Evolutionary conservation across 2,888 invertebrate species (phyloP).

Genomic region (Philopedon plagiatum): DNA sequence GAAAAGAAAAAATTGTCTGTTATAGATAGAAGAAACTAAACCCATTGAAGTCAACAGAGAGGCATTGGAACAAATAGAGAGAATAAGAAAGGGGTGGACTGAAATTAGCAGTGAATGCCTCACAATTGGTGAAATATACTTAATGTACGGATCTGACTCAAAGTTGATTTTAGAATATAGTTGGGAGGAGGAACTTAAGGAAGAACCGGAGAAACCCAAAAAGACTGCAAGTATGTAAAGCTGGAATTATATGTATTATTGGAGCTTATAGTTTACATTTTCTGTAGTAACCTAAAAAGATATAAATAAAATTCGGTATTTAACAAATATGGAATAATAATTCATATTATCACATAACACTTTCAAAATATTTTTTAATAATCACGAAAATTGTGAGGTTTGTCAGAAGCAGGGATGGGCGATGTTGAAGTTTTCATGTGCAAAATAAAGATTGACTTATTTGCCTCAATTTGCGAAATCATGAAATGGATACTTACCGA

Average conservation of each 20-base stretch:
- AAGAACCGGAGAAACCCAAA: slow-evolving; percentile 48
- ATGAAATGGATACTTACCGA: too few relatives aligned
- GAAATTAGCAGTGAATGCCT: slow-evolving; percentile 81
- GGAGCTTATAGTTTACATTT: too few relatives aligned
- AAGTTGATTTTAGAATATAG: slow-evolving; percentile 85
- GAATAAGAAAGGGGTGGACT: slow-evolving; percentile 84
- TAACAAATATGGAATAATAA: too few relatives aligned
- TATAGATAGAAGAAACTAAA: slow-evolving; percentile 57
- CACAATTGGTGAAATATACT: slow-evolving; percentile 90
- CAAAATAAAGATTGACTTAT: too few relatives aligned
- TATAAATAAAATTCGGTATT: too few relatives aligned
- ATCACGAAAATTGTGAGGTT: too few relatives aligned
- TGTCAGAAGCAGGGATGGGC: too few relatives aligned
- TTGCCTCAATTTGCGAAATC: too few relatives aligned
- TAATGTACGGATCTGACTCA: slow-evolving; percentile 86
- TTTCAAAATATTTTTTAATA: too few relatives aligned
- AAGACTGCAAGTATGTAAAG: slow-evolving; percentile 16
- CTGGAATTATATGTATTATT: not conserved
- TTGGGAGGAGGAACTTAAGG: slow-evolving; percentile 72
- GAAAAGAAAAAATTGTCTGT: not conserved
- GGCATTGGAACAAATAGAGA: slow-evolving; percentile 60
- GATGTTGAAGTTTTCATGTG: too few relatives aligned
- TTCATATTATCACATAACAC: too few relatives aligned
- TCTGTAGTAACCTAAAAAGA: not conserved
- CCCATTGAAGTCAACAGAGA: slow-evolving; percentile 44